phyloP scores from a whole-genome alignment of 2,888 invertebrate genomes.

The Oscheius sp. region DNA sequence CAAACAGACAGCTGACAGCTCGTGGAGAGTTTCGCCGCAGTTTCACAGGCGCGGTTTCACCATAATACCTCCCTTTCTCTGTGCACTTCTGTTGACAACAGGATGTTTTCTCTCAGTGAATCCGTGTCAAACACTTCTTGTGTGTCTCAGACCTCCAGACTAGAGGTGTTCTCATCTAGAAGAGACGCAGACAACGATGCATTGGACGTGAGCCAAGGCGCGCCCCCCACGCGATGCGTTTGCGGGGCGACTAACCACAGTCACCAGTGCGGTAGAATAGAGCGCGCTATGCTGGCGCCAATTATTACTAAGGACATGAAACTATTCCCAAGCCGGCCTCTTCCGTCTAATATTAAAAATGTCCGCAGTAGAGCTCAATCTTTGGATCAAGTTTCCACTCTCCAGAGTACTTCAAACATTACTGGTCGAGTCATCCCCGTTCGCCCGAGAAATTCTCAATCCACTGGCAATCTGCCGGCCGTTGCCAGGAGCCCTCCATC shows the following conservation, averaged over 20 bases:
- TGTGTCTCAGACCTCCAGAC: conserved; percentile 14
- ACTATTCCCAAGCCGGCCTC: conserved; percentile 55
- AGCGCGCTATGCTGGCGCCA: conserved; percentile 57
- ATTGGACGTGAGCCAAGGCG: conserved; percentile 29
- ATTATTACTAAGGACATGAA: conserved; percentile 65
- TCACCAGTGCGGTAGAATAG: conserved; percentile 32
- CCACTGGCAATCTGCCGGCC: conserved; percentile 52
- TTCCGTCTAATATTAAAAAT: conserved; percentile 55
- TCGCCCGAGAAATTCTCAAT: conserved; percentile 42
- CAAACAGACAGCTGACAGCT: no score
- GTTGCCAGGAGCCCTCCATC: conserved; percentile 39
- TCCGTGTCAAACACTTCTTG: conserved; percentile 12
- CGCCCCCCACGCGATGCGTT: conserved; percentile 24
- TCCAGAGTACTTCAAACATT: conserved; percentile 36
- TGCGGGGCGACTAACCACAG: conserved; percentile 29
- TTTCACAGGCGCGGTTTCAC: no score
- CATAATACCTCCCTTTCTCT: no score
- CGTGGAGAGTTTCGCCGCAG: no score
- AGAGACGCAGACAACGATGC: conserved; percentile 15
- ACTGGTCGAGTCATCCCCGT: conserved; percentile 41
- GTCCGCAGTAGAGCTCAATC: conserved; percentile 61
- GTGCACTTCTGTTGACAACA: neutral
- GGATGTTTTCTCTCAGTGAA: neutral
- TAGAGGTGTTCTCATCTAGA: neutral
- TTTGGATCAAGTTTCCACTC: conserved; percentile 54